These are phyloP conservation scores for Drosophila sp. DNA, from an alignment of 1,140 invertebrate genomes.

Conservation along the genomic window DNA sequence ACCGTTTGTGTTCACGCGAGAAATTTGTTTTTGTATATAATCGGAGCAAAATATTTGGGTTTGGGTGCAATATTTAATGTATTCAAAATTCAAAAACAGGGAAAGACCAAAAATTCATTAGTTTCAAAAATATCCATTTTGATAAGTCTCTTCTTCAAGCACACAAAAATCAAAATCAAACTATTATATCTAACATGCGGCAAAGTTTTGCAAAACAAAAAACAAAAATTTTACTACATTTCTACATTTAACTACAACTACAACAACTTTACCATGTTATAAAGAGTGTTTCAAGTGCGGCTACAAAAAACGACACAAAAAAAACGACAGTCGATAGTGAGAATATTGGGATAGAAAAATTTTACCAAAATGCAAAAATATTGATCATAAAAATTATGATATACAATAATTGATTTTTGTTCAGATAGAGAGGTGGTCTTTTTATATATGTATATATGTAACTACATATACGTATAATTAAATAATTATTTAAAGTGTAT, in stretches of 20 bases:
- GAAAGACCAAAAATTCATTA: constrained; percentile 77
- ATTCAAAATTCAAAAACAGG: constrained; percentile 73
- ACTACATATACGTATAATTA: constrained; percentile 24
- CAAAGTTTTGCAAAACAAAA: constrained; percentile 31
- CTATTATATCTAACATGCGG: constrained; percentile 5
- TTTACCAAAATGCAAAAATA: constrained; percentile 3
- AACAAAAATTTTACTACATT: constrained; percentile 19
- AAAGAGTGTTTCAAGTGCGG: constrained; percentile 7
- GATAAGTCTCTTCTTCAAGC: background rate
- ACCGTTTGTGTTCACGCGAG: constrained; percentile 25
- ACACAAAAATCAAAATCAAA: background rate
- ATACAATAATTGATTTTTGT: constrained; percentile 13
- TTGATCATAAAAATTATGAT: background rate
- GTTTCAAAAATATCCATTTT: constrained; percentile 60
- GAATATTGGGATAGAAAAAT: background rate
- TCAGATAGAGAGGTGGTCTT: background rate
- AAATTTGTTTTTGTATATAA: constrained; percentile 16
- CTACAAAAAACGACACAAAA: constrained; percentile 11
- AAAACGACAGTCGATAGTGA: background rate
- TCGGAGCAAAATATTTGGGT: constrained; percentile 6
- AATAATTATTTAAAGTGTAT: constrained; percentile 30
- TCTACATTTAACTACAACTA: constrained; percentile 27
- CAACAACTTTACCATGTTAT: constrained; percentile 39
- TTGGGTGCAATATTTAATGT: constrained; percentile 28
- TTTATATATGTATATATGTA: constrained; percentile 18